A percentile compares a stretch with the other conserved stretches of the same genome.
Conservation (phyloP, 2,113 vertebrate species). For the Periophthalmus modestus region DNA sequence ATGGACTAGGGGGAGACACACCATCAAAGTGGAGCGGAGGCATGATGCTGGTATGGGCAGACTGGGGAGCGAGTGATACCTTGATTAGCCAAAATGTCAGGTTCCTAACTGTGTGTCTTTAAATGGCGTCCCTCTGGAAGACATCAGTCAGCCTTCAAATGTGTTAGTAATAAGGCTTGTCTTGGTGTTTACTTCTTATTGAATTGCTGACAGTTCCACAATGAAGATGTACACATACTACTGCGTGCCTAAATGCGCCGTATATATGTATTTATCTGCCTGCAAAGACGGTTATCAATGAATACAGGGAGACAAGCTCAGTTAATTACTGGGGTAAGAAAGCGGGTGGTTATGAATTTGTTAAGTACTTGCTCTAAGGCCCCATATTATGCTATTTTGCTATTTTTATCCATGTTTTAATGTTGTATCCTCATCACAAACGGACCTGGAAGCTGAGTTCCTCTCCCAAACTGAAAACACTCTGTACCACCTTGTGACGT, state of each 20-base stretch:
- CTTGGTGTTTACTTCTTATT: slow-evolving; percentile 12
- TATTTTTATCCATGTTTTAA: no score
- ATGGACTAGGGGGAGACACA: slow-evolving; percentile 49
- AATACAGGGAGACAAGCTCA: no score
- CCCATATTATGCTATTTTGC: no score
- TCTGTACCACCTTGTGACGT: no score
- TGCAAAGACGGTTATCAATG: no score
- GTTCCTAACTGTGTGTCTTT: slow-evolving; percentile 19
- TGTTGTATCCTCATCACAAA: no score
- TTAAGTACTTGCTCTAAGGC: no score
- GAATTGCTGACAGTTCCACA: slow-evolving; percentile 16
- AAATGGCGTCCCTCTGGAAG: slow-evolving; percentile 31
- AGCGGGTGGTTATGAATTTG: no score
- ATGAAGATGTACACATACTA: slow-evolving; percentile 3
- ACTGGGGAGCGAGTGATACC: slow-evolving; percentile 26
- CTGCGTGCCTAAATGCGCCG: background rate
- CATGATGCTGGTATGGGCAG: background rate
- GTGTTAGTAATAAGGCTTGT: slow-evolving; percentile 35
- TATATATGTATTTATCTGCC: background rate
- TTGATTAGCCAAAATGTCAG: slow-evolving; percentile 50
- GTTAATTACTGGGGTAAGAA: no score
- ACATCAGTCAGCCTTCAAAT: slow-evolving; percentile 48
- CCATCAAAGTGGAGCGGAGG: slow-evolving; percentile 52
- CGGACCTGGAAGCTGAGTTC: no score
- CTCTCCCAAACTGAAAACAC: no score